Evolutionary conservation across 2,888 invertebrate species (phyloP), one percentile per base, ranked within the genome.

Genomic region (Geotrupes spiniger): DNA sequence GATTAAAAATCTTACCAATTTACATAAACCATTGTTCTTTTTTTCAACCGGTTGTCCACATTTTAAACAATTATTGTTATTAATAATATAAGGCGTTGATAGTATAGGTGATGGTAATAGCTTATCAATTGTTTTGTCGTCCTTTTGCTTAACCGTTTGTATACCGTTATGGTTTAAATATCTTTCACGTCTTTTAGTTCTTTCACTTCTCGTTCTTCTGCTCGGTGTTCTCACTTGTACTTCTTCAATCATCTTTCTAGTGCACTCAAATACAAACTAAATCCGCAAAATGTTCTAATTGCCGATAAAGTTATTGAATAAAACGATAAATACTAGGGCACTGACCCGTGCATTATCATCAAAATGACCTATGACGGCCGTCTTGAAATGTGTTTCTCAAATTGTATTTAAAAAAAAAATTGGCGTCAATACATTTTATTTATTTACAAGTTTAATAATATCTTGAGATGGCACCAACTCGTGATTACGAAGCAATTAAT

Each of bases 101-200:
- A 9, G 10, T 10, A 31, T 38, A 11, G 39, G 39, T 39, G 33
- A 37, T 10, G 17, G n/a, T 10, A 25, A 29, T 3, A 29, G 10
- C 17, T 12, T 36, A 14, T 26, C 43, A 26, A 14, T 28, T 31
- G n/a, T n/a, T n/a, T n/a, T n/a, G n/a, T 50, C 29, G 27, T n/a
- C 27, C 10, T 50, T 38, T 27, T 54, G 53, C 46, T 57, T 56
- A 41, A 46, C 40, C 21, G 51, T 51, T 37, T 50, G 49, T 17
- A 52, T 46, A 25, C 56, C 59, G 28, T 56, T 57, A 11, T 55
- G 54, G 51, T 63, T 54, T 46, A 67, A 57, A 58, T 68, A 69
- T 45, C 67, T 53, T 55, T 69, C 65, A 37, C 71, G 62, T 49
- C 69, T 57, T 58, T 66, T 69, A 10, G 64, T 70, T 38, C 70